These are phyloP conservation scores for Leptopilina clavipes DNA, from an alignment of 1,140 invertebrate genomes.

Conservation along the genomic window DNA sequence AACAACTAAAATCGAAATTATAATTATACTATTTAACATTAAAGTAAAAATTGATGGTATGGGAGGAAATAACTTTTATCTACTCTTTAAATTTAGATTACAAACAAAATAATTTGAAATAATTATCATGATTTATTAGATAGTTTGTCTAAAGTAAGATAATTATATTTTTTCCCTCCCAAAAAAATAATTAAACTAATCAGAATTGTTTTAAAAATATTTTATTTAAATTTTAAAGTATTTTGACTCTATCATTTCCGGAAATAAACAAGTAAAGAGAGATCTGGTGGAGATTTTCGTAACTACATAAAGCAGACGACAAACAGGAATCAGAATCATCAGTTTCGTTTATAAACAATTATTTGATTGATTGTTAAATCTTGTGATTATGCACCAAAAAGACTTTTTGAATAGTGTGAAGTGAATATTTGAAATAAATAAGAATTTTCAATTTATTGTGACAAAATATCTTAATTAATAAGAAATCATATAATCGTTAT, in stretches of 20 bases:
- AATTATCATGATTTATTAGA: no score
- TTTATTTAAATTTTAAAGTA: not conserved
- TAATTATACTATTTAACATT: no score
- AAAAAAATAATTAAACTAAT: not conserved
- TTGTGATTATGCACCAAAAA: not conserved
- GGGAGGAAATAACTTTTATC: no score
- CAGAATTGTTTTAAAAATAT: not conserved
- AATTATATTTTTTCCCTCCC: no score
- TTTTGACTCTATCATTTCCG: conserved; percentile 1
- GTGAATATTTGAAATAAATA: not conserved
- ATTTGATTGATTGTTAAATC: not conserved
- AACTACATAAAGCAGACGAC: not conserved
- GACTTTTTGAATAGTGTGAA: not conserved
- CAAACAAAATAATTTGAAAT: no score
- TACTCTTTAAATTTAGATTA: no score
- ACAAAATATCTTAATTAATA: not conserved
- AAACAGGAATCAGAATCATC: not conserved
- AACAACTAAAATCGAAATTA: no score
- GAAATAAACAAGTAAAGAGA: not conserved
- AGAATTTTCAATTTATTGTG: not conserved
- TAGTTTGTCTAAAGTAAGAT: not conserved
- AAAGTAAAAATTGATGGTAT: no score
- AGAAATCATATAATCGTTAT: conserved; percentile 7
- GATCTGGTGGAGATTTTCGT: not conserved
- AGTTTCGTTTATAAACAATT: conserved; percentile 14